Evolutionary conservation across 2,888 invertebrate species (phyloP), one percentile per base, ranked within the genome.

Genomic region (Sericinus montela): DNA sequence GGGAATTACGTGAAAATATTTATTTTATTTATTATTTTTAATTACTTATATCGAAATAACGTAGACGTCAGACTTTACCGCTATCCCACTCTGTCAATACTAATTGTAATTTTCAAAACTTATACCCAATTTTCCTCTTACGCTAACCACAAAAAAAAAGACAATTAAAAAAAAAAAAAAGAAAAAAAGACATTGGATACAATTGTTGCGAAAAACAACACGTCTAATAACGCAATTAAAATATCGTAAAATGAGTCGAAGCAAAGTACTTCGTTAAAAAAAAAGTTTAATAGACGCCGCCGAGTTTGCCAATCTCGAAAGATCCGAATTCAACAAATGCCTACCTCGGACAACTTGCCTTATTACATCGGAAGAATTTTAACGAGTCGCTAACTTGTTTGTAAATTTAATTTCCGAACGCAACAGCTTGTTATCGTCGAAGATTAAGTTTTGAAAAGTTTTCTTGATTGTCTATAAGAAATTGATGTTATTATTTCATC

Each of bases 371-470:
- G 65, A 80, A 81, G 83, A 85, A 86, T 85, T 83, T 86, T 84
- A 84, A 86, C 84, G 72, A 86, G 83, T 77, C 73, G 80, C 74
- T 78, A 86, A 87, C 86, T 87, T 85, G 86, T 84, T 81, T 80
- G 77, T 72, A 85, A 87, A 87, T 87, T 87, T 81, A 86, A 86
- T 87, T 86, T 79, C 70, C 66, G 67, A 71, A 71, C 65, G 72
- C 68, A 80, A 80, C 85, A 81, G 81, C 81, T 77, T 80, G 83
- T 75, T 80, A 75, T 70, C 67, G 59, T 59, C 72, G 75, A 75
- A 82, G 80, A 83, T 86, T 84, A 83, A 84, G 73, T 85, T 84
- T 73, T 69, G 65, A 77, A 81, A 83, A 86, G 72, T 85, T 85
- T n/a, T 66, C 70, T 75, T 76, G 78, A 80, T 79, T 80, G 50